Conservation (phyloP, 2,797 vertebrate genomes). For the Malurus splendens region DNA sequence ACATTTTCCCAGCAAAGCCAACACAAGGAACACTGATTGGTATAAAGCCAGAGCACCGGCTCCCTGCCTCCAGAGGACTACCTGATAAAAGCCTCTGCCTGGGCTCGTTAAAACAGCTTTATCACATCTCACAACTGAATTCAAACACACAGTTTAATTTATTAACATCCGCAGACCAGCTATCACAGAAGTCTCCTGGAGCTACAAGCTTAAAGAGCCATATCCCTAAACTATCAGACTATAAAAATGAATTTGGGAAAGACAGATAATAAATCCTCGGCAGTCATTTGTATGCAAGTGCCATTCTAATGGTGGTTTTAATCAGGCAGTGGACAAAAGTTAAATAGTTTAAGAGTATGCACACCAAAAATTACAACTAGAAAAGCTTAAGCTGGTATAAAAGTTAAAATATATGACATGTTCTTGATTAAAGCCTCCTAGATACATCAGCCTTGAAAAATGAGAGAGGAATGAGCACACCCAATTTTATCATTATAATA, state of each 20-base stretch:
- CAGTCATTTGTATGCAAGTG: not conserved
- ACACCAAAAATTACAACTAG: not conserved
- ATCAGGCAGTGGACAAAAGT: not conserved
- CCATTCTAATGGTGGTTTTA: not conserved
- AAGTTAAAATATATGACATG: not conserved
- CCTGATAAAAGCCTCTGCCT: not conserved
- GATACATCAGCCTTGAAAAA: slow-evolving; percentile 17
- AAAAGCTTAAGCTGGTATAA: not conserved
- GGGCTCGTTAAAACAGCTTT: not conserved
- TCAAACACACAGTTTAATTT: slow-evolving; percentile 25
- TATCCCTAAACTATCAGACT: not conserved
- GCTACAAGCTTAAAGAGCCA: not conserved
- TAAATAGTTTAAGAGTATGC: not conserved
- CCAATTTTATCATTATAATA: slow-evolving; percentile 30
- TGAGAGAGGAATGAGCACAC: not conserved
- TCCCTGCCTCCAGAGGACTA: not conserved
- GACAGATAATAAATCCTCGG: not conserved
- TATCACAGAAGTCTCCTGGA: not conserved
- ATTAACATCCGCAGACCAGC: not conserved
- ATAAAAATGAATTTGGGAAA: not conserved
- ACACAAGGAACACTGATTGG: not conserved
- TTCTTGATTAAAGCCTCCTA: slow-evolving; percentile 22
- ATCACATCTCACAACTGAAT: not conserved
- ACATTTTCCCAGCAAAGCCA: not conserved
- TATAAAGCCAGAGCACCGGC: not conserved